These are phyloP conservation scores for Trichosurus vulpecula DNA, from an alignment of 2,797 vertebrate species.

Conservation along the genomic window DNA sequence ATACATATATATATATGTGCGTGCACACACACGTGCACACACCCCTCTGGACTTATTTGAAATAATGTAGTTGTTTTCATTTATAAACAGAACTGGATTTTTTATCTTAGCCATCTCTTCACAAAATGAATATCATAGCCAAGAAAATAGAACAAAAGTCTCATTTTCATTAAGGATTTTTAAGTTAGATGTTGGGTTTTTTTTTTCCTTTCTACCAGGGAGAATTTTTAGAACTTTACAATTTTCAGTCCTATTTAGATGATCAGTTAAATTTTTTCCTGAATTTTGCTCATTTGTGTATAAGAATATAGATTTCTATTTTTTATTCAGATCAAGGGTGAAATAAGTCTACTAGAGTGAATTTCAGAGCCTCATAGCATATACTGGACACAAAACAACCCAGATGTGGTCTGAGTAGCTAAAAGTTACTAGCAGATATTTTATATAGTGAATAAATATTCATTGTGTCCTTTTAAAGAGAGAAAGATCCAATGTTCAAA, in stretches of 20 bases:
- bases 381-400: background rate
- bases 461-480: background rate
- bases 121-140: background rate
- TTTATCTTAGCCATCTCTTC: background rate
- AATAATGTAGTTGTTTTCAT: background rate
- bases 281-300: background rate
- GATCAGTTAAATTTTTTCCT: background rate
- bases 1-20: too few relatives aligned
- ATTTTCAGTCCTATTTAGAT: background rate
- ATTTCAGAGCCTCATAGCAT: background rate
- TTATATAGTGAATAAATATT: background rate
- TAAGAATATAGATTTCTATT: background rate
- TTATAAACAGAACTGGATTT: background rate
- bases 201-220: background rate
- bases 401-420: background rate
- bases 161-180: background rate
- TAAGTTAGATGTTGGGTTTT: accelerated
- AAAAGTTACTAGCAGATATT: background rate
- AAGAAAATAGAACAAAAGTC: background rate
- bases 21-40: too few relatives aligned
- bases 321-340: background rate
- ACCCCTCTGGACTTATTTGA: background rate
- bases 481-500: background rate
- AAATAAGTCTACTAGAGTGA: background rate
- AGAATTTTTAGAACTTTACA: background rate